phyloP scores from a whole-genome alignment of 2,888 invertebrate genomes.

The Oxycera nigricornis region DNA sequence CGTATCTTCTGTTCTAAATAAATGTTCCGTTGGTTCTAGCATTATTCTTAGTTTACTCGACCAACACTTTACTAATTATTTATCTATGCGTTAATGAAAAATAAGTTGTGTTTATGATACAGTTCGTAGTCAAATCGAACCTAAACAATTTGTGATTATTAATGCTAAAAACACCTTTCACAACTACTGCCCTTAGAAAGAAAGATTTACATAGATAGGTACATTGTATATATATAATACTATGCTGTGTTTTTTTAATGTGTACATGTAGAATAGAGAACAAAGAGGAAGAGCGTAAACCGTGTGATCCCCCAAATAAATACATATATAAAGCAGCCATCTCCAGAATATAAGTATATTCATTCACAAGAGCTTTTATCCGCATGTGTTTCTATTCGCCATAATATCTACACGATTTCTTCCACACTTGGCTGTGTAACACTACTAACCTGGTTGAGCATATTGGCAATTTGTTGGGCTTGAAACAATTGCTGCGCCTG shows the following conservation, averaged over 20 bases:
- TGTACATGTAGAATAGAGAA: not conserved
- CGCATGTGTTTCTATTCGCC: not conserved
- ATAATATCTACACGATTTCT: not conserved
- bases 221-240: not conserved
- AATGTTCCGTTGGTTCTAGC: too few relatives aligned
- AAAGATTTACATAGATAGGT: not conserved
- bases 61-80: too few relatives aligned
- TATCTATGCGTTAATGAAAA: too few relatives aligned
- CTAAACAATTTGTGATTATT: too few relatives aligned
- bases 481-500: constrained; percentile 67
- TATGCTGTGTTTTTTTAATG: not conserved
- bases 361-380: not conserved
- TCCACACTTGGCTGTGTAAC: not conserved
- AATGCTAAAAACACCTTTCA: not conserved
- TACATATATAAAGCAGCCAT: constrained; percentile 20
- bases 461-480: constrained; percentile 65
- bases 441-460: constrained; percentile 59
- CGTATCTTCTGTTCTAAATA: too few relatives aligned
- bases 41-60: too few relatives aligned
- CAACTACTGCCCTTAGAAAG: not conserved
- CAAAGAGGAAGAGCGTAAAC: constrained; percentile 1
- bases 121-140: too few relatives aligned
- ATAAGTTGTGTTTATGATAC: too few relatives aligned
- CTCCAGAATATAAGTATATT: constrained; percentile 7
- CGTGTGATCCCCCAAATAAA: constrained; percentile 20